Evolutionary conservation across 2,888 invertebrate genomes (phyloP).

Genomic region (Agrenia bidenticulata): DNA sequence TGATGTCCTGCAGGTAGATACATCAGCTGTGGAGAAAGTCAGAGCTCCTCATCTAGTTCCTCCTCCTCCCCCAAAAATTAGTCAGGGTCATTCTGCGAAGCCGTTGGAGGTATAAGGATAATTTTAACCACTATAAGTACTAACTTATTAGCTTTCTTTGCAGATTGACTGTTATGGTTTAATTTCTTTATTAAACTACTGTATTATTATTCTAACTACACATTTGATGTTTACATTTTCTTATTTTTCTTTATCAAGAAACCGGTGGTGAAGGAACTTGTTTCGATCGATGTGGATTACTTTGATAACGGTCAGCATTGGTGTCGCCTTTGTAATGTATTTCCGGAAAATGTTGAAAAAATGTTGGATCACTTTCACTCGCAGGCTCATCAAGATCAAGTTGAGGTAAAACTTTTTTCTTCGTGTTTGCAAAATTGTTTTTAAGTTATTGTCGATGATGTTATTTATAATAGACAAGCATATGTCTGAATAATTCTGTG

Average conservation of each 20-base stretch:
- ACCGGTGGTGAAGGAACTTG: background rate
- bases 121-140: too few relatives aligned
- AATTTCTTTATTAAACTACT: background rate
- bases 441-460: constrained; percentile 20
- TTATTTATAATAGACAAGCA: constrained; percentile 26
- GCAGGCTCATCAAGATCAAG: constrained; percentile 69
- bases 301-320: constrained; percentile 89
- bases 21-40: constrained; percentile 36
- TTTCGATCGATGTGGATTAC: constrained; percentile 47
- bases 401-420: constrained; percentile 52
- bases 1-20: constrained; percentile 75
- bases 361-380: constrained; percentile 80
- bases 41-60: constrained; percentile 30
- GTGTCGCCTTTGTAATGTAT: constrained; percentile 83
- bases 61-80: constrained; percentile 40
- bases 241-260: background rate
- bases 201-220: background rate
- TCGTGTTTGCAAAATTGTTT: background rate
- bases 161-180: too few relatives aligned
- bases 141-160: too few relatives aligned
- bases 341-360: constrained; percentile 82
- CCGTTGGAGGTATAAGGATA: constrained; percentile 15
- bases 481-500: constrained; percentile 30
- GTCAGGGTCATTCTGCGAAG: constrained; percentile 10
- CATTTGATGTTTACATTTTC: background rate